phyloP scores from a whole-genome alignment of 2,797 vertebrate genomes.

The Sphenopsis melanotis region DNA sequence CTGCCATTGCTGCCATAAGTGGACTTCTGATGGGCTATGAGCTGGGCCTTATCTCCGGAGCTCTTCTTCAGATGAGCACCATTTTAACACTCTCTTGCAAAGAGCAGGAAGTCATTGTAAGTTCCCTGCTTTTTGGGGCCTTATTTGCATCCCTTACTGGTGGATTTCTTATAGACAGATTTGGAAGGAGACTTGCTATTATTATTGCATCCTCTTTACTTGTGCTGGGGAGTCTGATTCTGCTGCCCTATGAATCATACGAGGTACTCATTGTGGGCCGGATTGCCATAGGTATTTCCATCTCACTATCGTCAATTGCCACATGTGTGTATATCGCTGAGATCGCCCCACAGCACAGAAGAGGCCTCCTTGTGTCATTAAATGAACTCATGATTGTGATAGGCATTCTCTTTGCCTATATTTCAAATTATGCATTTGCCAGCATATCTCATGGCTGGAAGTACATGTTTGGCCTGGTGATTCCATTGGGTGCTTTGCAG shows the following conservation, averaged over 20 bases:
- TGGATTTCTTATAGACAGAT: constrained; percentile 87
- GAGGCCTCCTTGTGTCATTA: constrained; percentile 89
- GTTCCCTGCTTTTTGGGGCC: constrained; percentile 88
- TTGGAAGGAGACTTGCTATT: constrained; percentile 86
- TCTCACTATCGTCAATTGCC: constrained; percentile 87
- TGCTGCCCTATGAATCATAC: constrained; percentile 80
- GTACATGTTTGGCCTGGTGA: constrained; percentile 88
- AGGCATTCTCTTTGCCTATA: constrained; percentile 91
- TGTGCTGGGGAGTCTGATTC: constrained; percentile 79
- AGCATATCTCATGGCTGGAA: constrained; percentile 83
- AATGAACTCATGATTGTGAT: constrained; percentile 93
- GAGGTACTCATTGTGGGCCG: constrained; percentile 80
- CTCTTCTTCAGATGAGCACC: constrained; percentile 87
- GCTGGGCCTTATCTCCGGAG: constrained; percentile 90
- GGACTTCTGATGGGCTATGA: constrained; percentile 95
- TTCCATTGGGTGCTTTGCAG: constrained; percentile 86
- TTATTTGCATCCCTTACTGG: constrained; percentile 86
- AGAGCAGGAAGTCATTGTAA: constrained; percentile 90
- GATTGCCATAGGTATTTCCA: constrained; percentile 85
- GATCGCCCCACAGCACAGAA: constrained; percentile 87
- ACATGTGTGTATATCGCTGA: constrained; percentile 94
- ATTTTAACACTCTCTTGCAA: constrained; percentile 84
- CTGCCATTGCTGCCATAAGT: constrained; percentile 85
- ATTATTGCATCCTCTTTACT: constrained; percentile 84
- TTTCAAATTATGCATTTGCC: constrained; percentile 88